A percentile compares a stretch with the other conserved stretches of the same genome.
Evolutionary conservation across 2,888 invertebrate genomes (phyloP).

Genomic region (Tigriopus californicus): DNA sequence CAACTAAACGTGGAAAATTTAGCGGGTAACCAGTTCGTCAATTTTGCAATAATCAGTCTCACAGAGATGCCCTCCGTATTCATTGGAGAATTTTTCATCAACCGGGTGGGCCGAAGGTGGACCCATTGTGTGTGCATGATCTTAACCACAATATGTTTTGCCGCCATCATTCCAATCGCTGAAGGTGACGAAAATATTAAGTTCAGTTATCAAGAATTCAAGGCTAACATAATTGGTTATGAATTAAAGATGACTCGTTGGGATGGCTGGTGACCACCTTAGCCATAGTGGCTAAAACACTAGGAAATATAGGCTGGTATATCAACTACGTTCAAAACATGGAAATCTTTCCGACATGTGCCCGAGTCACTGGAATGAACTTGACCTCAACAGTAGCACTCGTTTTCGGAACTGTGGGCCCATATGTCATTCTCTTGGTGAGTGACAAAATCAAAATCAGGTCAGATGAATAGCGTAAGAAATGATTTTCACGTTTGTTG

Average conservation of each 20-base stretch:
- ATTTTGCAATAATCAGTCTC: not conserved
- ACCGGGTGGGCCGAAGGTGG: not conserved
- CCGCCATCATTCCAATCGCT: too few species aligned
- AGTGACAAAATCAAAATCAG: not conserved
- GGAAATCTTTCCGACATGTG: not conserved
- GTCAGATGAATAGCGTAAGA: not conserved
- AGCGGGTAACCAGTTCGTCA: constrained; percentile 3
- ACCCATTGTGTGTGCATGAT: not conserved
- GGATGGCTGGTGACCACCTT: not conserved
- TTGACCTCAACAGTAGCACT: not conserved
- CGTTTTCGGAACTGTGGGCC: not conserved
- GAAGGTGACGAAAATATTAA: too few species aligned
- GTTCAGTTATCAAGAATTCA: too few species aligned
- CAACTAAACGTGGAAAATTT: not conserved
- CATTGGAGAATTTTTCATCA: not conserved
- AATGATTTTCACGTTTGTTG: not conserved
- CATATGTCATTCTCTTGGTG: not conserved
- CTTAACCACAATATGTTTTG: not conserved
- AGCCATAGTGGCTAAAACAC: not conserved
- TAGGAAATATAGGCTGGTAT: not conserved
- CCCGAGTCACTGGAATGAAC: not conserved
- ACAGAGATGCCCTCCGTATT: constrained; percentile 5
- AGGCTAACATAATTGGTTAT: too few species aligned
- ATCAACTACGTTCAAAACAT: not conserved
- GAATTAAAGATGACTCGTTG: too few species aligned